Conservation (phyloP, 2,113 vertebrate genomes). For the Tychaedon coryphoeus region DNA sequence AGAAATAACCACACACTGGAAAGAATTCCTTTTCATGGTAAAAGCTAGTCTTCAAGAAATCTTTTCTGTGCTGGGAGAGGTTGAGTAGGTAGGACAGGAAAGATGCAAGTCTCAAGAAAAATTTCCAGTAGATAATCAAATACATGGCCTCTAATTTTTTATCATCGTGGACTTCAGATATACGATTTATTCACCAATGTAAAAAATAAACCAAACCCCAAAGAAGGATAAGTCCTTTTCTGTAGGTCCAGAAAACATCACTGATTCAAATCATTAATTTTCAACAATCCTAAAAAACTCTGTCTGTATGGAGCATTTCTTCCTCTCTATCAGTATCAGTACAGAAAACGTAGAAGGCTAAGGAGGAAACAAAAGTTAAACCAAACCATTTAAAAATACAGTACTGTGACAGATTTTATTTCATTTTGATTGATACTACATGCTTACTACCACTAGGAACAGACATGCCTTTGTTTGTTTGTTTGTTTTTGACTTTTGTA, state of each 20-base stretch:
- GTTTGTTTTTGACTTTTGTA: neutral
- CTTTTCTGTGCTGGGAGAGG: neutral
- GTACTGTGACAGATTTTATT: slow-evolving; percentile 62
- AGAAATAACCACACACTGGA: neutral
- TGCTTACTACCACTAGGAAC: slow-evolving; percentile 49
- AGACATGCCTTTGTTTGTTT: neutral
- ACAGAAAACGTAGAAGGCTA: neutral
- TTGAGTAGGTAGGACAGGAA: neutral
- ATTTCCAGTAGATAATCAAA: neutral
- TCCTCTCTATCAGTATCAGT: neutral
- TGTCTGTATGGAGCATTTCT: neutral
- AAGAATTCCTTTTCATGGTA: neutral
- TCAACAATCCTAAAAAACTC: neutral
- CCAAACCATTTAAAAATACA: slow-evolving; percentile 45
- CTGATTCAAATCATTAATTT: neutral
- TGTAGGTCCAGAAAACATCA: neutral
- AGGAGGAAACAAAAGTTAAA: slow-evolving; percentile 55
- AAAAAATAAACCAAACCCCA: neutral
- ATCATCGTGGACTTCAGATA: neutral
- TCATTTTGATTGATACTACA: slow-evolving; percentile 33
- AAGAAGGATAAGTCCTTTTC: neutral
- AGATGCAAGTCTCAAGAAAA: neutral
- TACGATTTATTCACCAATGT: neutral
- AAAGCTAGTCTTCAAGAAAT: neutral
- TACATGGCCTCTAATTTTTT: neutral